Percentiles rank a stretch among this genome's conserved stretches.
Conservation (phyloP, 2,113 vertebrate species). For the Notiomystis cincta region DNA sequence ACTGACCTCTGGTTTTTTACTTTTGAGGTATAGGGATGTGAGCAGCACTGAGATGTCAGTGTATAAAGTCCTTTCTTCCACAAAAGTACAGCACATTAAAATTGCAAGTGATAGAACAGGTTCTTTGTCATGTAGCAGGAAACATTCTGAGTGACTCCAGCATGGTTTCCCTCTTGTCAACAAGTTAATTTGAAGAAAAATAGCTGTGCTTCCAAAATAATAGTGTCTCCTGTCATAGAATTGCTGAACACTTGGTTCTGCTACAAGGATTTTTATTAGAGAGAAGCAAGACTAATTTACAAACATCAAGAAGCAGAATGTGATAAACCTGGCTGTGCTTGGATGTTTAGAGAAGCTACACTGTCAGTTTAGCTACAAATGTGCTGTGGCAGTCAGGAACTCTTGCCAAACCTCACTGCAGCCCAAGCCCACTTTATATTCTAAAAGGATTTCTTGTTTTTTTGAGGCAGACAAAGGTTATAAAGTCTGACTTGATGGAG, state of each 20-base stretch:
- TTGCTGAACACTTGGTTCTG: constrained; percentile 28
- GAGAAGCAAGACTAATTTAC: constrained; percentile 27
- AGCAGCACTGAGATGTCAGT: not conserved
- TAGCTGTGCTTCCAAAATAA: constrained; percentile 6
- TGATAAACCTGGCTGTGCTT: not conserved
- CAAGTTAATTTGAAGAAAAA: constrained; percentile 43
- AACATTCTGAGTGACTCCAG: not conserved
- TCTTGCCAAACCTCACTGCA: not conserved
- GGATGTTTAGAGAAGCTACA: not conserved
- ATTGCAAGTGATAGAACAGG: not conserved
- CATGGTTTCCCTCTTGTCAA: constrained; percentile 22
- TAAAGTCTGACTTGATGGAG: not conserved
- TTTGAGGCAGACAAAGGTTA: not conserved
- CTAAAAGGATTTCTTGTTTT: not conserved
- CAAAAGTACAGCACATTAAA: not conserved
- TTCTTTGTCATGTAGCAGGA: not conserved
- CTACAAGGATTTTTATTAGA: constrained; percentile 46
- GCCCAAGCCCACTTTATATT: not conserved
- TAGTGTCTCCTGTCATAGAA: constrained; percentile 14
- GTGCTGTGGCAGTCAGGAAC: not conserved
- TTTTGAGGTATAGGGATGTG: not conserved
- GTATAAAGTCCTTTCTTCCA: not conserved
- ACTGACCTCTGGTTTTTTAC: not conserved
- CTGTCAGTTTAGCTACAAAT: not conserved
- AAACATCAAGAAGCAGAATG: constrained; percentile 6